phyloP scores from a whole-genome alignment of 2,797 vertebrate species.

The Hemibagrus guttatus region DNA sequence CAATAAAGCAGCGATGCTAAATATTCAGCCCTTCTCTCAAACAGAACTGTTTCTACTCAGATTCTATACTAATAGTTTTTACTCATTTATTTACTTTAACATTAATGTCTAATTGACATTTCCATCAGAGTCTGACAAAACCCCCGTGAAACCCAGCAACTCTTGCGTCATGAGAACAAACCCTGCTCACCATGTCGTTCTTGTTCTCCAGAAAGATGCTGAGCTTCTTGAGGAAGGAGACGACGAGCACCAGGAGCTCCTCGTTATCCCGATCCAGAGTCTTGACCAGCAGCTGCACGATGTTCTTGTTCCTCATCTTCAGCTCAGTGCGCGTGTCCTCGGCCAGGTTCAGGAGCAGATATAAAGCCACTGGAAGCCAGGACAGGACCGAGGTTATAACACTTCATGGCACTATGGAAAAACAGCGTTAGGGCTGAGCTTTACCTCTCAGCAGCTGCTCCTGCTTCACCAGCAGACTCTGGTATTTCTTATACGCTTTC shows the following conservation, averaged over 20 bases:
- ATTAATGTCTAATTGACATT: background rate
- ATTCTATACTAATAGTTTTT: background rate
- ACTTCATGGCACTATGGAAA: background rate
- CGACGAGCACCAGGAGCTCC: conserved; percentile 87
- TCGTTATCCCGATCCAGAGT: conserved; percentile 86
- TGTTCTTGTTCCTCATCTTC: conserved; percentile 97
- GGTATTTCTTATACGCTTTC: conserved; percentile 90
- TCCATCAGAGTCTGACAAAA: background rate
- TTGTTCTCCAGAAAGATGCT: conserved; percentile 97
- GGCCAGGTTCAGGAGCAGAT: conserved; percentile 89
- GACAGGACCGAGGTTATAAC: background rate
- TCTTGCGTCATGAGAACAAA: background rate
- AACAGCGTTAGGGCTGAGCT: background rate
- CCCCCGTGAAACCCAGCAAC: background rate
- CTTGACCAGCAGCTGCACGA: conserved; percentile 91
- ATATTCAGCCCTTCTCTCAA: background rate
- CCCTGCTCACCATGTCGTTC: conserved; percentile 88
- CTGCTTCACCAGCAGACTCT: conserved; percentile 89
- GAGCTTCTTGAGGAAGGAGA: conserved; percentile 94
- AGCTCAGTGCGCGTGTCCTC: conserved; percentile 90
- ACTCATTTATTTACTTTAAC: background rate
- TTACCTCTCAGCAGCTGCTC: conserved; percentile 91
- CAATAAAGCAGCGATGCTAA: background rate
- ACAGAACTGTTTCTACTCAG: background rate
- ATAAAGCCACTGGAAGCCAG: conserved; percentile 83